phyloP scores from a whole-genome alignment of 2,888 invertebrate species.

The Elmis aenea region DNA sequence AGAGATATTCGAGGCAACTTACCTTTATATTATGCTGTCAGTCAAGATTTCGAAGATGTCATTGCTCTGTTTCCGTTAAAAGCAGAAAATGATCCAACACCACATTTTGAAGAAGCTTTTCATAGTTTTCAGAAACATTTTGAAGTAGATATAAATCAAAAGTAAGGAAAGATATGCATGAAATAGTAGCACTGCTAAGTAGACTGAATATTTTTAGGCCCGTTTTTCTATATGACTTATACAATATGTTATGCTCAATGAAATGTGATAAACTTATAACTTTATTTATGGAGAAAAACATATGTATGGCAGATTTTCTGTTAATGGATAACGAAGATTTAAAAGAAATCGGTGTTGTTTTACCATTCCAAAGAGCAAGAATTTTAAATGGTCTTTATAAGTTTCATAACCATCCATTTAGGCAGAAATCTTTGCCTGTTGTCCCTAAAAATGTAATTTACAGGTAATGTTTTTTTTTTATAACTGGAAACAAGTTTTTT shows the following conservation, averaged over 20 bases:
- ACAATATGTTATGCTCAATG: constrained; percentile 56
- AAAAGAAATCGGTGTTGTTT: constrained; percentile 52
- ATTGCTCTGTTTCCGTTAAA: constrained; percentile 46
- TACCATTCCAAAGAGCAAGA: constrained; percentile 57
- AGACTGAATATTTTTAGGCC: constrained; percentile 41
- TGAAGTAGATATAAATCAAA: too few species aligned
- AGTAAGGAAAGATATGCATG: too few species aligned
- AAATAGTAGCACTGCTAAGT: background rate
- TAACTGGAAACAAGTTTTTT: too few species aligned
- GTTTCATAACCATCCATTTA: constrained; percentile 58
- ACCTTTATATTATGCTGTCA: constrained; percentile 51
- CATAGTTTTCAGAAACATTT: constrained; percentile 28
- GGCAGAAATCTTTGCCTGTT: constrained; percentile 43
- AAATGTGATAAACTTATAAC: constrained; percentile 51
- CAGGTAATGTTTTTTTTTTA: too few species aligned
- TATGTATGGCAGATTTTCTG: constrained; percentile 55
- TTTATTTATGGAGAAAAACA: constrained; percentile 48
- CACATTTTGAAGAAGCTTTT: constrained; percentile 1
- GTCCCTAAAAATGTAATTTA: constrained; percentile 43
- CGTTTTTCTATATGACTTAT: constrained; percentile 51
- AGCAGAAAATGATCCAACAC: constrained; percentile 14
- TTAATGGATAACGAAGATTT: constrained; percentile 55
- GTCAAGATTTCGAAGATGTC: constrained; percentile 51
- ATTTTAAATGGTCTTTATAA: constrained; percentile 51
- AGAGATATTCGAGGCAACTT: constrained; percentile 51